Conservation (phyloP, 2,113 vertebrate species). For the Arizona elegans region DNA sequence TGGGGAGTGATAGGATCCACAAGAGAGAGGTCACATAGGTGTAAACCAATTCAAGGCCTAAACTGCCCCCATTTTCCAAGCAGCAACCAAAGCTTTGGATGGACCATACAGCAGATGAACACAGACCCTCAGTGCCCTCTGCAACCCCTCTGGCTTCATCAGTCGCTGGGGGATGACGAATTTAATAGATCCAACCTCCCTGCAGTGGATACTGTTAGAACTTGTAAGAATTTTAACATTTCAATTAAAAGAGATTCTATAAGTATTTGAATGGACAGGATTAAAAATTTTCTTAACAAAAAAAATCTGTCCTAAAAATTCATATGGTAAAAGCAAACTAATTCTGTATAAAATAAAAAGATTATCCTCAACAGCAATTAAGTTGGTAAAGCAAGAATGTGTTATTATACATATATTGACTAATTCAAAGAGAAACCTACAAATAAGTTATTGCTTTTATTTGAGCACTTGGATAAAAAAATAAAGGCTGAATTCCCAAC, state of each 20-base stretch:
- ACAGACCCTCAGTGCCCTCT: too few relatives aligned
- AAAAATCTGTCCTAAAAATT: constrained; percentile 7
- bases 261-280: constrained; percentile 5
- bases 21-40: too few relatives aligned
- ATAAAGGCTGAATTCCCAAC: constrained; percentile 84
- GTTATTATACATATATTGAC: constrained; percentile 68
- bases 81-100: not conserved
- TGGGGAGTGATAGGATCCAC: too few relatives aligned
- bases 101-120: not conserved
- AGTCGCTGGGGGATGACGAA: not conserved
- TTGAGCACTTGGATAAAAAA: constrained; percentile 90
- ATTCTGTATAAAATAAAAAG: constrained; percentile 41
- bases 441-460: constrained; percentile 80
- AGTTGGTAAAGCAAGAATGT: constrained; percentile 69
- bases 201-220: not conserved
- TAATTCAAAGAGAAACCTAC: constrained; percentile 75
- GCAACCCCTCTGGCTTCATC: too few relatives aligned
- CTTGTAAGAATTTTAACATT: not conserved
- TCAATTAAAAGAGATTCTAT: constrained; percentile 3
- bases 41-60: too few relatives aligned
- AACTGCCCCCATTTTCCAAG: not conserved
- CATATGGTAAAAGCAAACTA: constrained; percentile 23
- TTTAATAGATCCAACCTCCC: not conserved
- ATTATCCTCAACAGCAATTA: constrained; percentile 58
- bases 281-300: not conserved